Evolutionary conservation across 2,113 vertebrate genomes (phyloP).

Genomic region (Pomatostomus ruficeps): DNA sequence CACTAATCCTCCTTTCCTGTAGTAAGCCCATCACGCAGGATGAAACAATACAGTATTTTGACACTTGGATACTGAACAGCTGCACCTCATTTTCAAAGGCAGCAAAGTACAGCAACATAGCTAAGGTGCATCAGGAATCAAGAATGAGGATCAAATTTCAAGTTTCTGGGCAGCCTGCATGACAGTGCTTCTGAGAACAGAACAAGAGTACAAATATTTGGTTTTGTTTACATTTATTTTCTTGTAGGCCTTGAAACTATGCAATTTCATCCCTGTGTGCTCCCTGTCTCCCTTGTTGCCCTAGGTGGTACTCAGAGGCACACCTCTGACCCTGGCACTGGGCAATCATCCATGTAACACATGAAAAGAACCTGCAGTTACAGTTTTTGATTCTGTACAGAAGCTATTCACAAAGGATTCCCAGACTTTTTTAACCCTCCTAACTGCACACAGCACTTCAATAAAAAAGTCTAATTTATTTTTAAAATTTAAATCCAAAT

Average conservation of each 20-base stretch:
- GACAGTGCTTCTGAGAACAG: neutral
- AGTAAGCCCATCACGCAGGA: neutral
- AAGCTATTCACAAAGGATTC: neutral
- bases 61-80: neutral
- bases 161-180: neutral
- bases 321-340: neutral
- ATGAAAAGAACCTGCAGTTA: neutral
- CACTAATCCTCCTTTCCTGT: neutral
- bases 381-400: neutral
- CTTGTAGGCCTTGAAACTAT: neutral
- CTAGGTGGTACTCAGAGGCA: neutral
- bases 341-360: neutral
- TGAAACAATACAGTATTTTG: conserved; percentile 4
- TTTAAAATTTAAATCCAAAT: neutral
- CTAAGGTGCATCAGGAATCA: neutral
- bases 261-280: neutral
- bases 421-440: neutral
- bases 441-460: neutral
- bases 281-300: neutral
- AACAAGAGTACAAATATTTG: neutral
- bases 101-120: neutral
- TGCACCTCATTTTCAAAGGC: conserved; percentile 12
- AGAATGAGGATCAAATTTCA: neutral
- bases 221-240: neutral
- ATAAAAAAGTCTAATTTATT: neutral